Evolutionary conservation across 2,888 invertebrate species (phyloP), one percentile per base, ranked within the genome.

Genomic region (Chouioia cunea): DNA sequence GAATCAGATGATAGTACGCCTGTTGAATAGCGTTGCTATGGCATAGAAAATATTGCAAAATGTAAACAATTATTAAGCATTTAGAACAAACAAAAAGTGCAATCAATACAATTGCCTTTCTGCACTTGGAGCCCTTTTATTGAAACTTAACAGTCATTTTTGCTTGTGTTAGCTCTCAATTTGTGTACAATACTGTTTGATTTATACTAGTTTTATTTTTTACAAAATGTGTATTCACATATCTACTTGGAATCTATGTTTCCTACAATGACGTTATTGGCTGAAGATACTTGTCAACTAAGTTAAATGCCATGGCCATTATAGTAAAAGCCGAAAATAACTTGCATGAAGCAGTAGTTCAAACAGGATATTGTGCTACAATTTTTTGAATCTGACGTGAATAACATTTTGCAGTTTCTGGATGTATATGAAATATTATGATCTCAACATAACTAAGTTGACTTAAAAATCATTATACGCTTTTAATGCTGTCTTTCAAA

Each of bases 141-240:
- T 75, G 64, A 67, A 67, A 58, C 54, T 69, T 79, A 81, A 78
- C 74, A 78, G 77, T 80, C 76, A 79, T 77, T 79, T 81, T 73
- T 75, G 53, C 53, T 73, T 77, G 76, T 77, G 71, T 74, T 77
- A 79, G 77, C 73, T 77, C 76, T 79, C 79, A 79, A 81, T 81
- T 81, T 80, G 78, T 81, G 81, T 75, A 75, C 57, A 68, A 58
- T 27, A 59, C 20, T 43, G 44, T 66, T 73, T 70, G 66, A 73
- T 70, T 70, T 70, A 73, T 71, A 65, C 47, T 60, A 58, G 20
- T 68, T 62, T 56, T 70, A 63, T 52, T 70, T 65, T 4, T 48
- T 70, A 57, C 52, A 58, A 66, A 44, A 66, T 68, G 64, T 73
- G 57, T 53, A 70, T 71, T 62, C 22, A 77, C 12, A 12, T 36